A percentile compares a stretch with the other conserved stretches of the same genome.
Evolutionary conservation across 2,113 vertebrate genomes (phyloP).

Genomic region (Taxidea taxus): DNA sequence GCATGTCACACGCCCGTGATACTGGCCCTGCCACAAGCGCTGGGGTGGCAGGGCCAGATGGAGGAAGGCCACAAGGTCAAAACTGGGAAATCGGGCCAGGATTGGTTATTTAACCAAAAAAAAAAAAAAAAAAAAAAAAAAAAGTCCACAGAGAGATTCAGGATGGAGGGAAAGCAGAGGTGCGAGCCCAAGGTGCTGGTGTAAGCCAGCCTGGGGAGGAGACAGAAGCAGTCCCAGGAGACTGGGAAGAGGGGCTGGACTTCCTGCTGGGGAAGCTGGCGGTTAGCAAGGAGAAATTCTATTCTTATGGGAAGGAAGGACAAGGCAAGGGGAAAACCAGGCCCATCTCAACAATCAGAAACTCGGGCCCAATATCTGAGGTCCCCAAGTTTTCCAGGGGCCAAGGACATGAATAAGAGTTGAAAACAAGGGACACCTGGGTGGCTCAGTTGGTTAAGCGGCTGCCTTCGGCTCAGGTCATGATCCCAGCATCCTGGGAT

Average conservation of each 20-base stretch:
- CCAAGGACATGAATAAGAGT: neutral
- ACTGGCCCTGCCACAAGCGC: neutral
- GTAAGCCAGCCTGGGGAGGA: neutral
- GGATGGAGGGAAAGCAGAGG: neutral
- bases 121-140: neutral
- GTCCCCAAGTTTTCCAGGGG: neutral
- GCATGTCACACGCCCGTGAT: neutral
- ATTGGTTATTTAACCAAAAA: neutral
- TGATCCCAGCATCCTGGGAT: no score
- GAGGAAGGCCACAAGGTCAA: neutral
- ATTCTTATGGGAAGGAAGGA: neutral
- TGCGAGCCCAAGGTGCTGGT: neutral
- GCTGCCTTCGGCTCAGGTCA: no score
- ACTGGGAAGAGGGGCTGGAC: no score
- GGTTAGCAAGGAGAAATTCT: neutral
- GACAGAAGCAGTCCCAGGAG: neutral
- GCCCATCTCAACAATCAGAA: neutral
- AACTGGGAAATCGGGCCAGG: neutral
- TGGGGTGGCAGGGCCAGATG: neutral
- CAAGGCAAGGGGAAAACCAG: neutral
- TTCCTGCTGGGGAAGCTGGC: neutral
- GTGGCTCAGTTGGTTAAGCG: no score
- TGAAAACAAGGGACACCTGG: no score
- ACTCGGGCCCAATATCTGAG: neutral
- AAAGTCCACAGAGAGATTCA: neutral